phyloP scores from a whole-genome alignment of 2,797 vertebrate genomes.

The Cossypha caffra region DNA sequence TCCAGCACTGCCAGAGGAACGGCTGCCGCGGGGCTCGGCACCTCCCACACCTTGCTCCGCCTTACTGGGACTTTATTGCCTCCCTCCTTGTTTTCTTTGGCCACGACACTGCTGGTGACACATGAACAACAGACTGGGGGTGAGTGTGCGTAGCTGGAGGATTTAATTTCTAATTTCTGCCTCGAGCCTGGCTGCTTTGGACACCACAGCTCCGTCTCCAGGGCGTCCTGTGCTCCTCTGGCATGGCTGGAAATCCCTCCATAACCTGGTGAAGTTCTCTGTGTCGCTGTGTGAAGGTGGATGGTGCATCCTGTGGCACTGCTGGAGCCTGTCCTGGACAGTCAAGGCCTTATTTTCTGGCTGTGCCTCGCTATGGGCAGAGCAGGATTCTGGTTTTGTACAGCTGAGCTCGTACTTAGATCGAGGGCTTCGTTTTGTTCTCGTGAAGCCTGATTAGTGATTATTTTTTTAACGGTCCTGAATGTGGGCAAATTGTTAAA shows the following conservation, averaged over 20 bases:
- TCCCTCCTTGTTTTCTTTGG: not conserved
- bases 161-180: not conserved
- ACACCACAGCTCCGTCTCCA: not conserved
- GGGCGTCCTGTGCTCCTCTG: not conserved
- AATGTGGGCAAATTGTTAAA: not conserved
- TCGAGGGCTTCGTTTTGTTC: not conserved
- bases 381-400: slow-evolving; percentile 12
- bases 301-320: not conserved
- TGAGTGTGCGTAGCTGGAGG: not conserved
- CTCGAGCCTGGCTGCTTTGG: not conserved
- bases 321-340: not conserved
- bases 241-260: not conserved
- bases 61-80: not conserved
- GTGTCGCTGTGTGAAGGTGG: not conserved
- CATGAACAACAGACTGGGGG: not conserved
- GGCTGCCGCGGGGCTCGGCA: not conserved
- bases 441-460: not conserved
- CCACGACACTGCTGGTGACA: not conserved
- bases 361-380: slow-evolving; percentile 10
- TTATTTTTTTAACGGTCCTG: slow-evolving; percentile 8
- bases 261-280: not conserved
- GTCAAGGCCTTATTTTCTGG: not conserved
- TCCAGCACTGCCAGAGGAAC: not conserved
- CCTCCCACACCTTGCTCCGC: not conserved
- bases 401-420: not conserved